Conservation (phyloP, 53 echinoderm and acorn worm species). For the Hippasteria phrygiana region DNA sequence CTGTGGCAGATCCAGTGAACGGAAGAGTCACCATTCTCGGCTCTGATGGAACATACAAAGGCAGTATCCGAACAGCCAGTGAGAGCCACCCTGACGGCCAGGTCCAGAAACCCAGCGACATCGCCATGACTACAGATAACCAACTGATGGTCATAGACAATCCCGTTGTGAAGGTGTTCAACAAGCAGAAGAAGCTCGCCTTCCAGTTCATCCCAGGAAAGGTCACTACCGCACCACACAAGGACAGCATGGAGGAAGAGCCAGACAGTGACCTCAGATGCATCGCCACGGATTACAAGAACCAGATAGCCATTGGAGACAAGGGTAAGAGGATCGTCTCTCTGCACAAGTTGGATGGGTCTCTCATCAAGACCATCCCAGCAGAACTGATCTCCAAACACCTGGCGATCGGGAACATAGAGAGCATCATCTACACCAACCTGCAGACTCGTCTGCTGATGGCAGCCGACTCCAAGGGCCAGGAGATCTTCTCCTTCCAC, state of each 20-base stretch:
- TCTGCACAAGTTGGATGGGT: constrained; percentile 36
- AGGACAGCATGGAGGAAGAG: constrained; percentile 34
- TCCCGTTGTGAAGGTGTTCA: constrained; percentile 40
- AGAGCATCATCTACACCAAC: constrained; percentile 59
- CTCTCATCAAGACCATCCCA: constrained; percentile 40
- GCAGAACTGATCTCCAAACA: constrained; percentile 59
- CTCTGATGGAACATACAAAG: constrained; percentile 35
- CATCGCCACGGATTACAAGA: constrained; percentile 53
- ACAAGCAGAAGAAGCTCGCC: constrained; percentile 23
- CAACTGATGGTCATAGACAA: constrained; percentile 52
- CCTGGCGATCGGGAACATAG: constrained; percentile 34
- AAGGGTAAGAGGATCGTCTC: constrained; percentile 56
- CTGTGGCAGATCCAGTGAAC: constrained; percentile 43
- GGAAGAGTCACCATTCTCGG: constrained; percentile 47
- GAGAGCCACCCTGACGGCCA: constrained; percentile 45
- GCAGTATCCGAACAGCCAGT: constrained; percentile 27
- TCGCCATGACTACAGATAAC: constrained; percentile 30
- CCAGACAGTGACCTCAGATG: constrained; percentile 57
- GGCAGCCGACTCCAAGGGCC: constrained; percentile 48
- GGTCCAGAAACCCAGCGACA: constrained; percentile 40
- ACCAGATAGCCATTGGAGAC: constrained; percentile 54
- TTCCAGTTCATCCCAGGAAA: constrained; percentile 22
- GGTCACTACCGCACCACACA: constrained; percentile 1
- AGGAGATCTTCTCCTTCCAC: constrained; percentile 51
- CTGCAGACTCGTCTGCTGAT: constrained; percentile 34